Evolutionary conservation across 2,888 invertebrate genomes (phyloP), one percentile per base, ranked within the genome.

Genomic region (Aphidoletes aphidimyza): DNA sequence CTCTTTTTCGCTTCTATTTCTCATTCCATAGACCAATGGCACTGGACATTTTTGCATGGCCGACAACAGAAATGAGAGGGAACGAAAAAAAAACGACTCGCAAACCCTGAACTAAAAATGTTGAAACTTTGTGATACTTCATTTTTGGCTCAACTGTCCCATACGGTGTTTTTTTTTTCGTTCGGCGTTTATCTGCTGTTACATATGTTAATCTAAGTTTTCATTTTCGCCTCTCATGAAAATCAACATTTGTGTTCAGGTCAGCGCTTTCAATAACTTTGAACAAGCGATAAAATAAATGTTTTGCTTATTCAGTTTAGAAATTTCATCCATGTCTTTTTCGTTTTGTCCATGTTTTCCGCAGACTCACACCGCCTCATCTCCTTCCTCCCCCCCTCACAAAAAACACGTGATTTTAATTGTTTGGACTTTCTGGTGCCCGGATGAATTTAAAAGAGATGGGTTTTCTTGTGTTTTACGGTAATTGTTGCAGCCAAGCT

Each of bases 221-320:
- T 69, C 69, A 69, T 69, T 69, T 69, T 34, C 69, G 17, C 34
- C 14, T 34, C 34, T 69, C 8, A 69, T 69, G 69, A 14, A 69
- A 69, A 69, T 69, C 69, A 69, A 34, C 34, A 69, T 69, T 69
- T 69, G 34, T 69, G 69, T 69, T 69, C 69, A 34, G 69, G 69
- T 69, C 69, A 69, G 69, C 69, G 34, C 69, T 26, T 69, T 69
- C 30, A 69, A 69, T 69, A 17, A 14, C 34, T 30, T 69, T 69
- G n/a, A n/a, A n/a, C 26, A 26, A 30, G 26, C 19, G 69, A 11
- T 30, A 30, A n/a, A n/a, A n/a, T n/a, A n/a, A n/a, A n/a, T 30
- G 14, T 30, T 69, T 69, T 69, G 3, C 14, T 69, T 26, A n/a
- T 30, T 30, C 14, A 14, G 14, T 17, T 69, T 69, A 69, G 14